Percentiles rank a stretch among this genome's conserved stretches.
These are phyloP conservation scores for Psilopsiagon aurifrons DNA, from an alignment of 2,113 vertebrate genomes.

Conservation along the genomic window DNA sequence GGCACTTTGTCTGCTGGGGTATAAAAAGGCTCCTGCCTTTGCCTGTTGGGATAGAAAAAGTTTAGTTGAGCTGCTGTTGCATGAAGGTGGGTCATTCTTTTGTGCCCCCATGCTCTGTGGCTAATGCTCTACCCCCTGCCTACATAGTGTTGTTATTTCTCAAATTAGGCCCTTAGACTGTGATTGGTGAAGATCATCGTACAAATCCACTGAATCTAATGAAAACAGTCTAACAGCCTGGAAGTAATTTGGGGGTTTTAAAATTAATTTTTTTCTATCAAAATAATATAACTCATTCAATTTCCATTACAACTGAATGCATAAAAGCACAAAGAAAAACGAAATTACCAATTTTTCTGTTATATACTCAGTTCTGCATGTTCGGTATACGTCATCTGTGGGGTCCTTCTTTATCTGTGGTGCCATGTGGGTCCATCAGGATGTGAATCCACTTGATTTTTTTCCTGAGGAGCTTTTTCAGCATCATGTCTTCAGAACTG, in stretches of 20 bases:
- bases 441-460: background rate
- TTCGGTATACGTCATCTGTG: accelerated
- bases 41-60: background rate
- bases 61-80: background rate
- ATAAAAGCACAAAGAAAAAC: background rate
- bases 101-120: background rate
- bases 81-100: background rate
- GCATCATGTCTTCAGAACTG: background rate
- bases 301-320: background rate
- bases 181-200: background rate
- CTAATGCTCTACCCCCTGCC: background rate
- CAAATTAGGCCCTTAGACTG: background rate
- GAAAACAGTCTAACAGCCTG: background rate
- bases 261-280: background rate
- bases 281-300: background rate
- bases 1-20: background rate
- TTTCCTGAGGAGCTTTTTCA: background rate
- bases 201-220: background rate
- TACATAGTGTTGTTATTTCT: accelerated
- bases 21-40: background rate
- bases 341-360: background rate
- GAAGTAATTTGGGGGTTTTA: background rate
- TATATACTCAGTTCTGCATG: background rate
- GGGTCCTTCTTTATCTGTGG: background rate
- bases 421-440: background rate